Percentiles rank a stretch among this genome's conserved stretches.
phyloP scores from a whole-genome alignment of 2,888 invertebrate species.

The Synergus laeviventris region DNA sequence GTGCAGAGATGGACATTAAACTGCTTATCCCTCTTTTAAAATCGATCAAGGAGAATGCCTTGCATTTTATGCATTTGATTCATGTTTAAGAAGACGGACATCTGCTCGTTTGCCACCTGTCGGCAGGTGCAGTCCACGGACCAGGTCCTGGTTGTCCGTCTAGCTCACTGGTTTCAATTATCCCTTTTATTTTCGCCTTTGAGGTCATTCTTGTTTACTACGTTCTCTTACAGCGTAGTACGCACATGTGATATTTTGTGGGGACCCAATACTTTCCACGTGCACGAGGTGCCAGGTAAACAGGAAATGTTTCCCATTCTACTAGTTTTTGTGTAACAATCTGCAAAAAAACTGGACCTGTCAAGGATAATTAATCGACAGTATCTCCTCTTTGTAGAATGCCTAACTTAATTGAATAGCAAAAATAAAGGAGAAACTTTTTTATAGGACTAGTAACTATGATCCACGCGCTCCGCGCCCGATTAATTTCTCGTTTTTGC shows the following conservation, averaged over 20 bases:
- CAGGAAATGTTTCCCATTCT: no score
- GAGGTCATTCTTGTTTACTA: conserved; percentile 68
- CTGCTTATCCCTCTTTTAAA: no score
- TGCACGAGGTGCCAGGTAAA: background rate
- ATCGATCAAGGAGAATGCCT: no score
- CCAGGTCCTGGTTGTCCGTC: conserved; percentile 57
- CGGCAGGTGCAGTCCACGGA: conserved; percentile 71
- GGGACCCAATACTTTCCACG: background rate
- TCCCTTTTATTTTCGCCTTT: conserved; percentile 64
- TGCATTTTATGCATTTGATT: background rate
- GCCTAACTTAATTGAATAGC: no score
- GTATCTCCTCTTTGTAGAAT: conserved; percentile 6
- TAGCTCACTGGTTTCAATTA: conserved; percentile 65
- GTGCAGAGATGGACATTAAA: no score
- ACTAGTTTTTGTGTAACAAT: no score
- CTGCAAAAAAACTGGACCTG: background rate
- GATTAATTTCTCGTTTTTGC: no score
- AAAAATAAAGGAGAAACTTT: no score
- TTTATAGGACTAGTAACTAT: no score
- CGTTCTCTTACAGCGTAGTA: conserved; percentile 55
- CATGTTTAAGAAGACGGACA: conserved; percentile 49
- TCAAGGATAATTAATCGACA: conserved; percentile 1
- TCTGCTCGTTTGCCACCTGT: conserved; percentile 71
- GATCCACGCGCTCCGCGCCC: no score
- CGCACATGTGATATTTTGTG: conserved; percentile 44